Evolutionary conservation across 2,797 vertebrate species (phyloP).

Genomic region (Thaleichthys pacificus): DNA sequence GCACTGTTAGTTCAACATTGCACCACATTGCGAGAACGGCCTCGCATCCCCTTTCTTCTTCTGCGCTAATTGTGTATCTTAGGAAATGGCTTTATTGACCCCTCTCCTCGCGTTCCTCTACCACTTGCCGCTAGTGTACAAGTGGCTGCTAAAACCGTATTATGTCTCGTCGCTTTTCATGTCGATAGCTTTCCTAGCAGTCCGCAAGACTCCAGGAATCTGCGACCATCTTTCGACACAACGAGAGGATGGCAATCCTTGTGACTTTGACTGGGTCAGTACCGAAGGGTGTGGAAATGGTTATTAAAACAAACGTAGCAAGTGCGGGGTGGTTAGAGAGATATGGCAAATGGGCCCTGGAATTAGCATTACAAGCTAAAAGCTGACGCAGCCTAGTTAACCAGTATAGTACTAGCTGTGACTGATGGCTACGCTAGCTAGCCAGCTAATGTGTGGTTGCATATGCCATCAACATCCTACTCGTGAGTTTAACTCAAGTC

Average conservation of each 20-base stretch:
- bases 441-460: neutral
- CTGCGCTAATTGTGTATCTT: neutral
- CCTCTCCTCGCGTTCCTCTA: conserved; percentile 86
- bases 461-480: too few species aligned
- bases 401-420: too few species aligned
- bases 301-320: neutral
- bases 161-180: conserved; percentile 87
- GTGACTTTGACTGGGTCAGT: conserved; percentile 95
- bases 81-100: conserved; percentile 85
- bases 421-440: neutral
- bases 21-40: neutral
- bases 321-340: neutral
- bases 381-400: too few species aligned
- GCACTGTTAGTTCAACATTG: neutral
- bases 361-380: too few species aligned
- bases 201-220: conserved; percentile 89
- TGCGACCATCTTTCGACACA: conserved; percentile 86
- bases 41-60: neutral
- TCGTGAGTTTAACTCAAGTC: neutral
- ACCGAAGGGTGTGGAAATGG: neutral
- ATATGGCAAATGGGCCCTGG: neutral
- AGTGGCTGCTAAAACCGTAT: conserved; percentile 90
- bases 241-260: conserved; percentile 93
- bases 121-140: conserved; percentile 86
- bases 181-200: conserved; percentile 82